phyloP scores from a whole-genome alignment of 1,140 invertebrate genomes.

The Pinna nobilis region DNA sequence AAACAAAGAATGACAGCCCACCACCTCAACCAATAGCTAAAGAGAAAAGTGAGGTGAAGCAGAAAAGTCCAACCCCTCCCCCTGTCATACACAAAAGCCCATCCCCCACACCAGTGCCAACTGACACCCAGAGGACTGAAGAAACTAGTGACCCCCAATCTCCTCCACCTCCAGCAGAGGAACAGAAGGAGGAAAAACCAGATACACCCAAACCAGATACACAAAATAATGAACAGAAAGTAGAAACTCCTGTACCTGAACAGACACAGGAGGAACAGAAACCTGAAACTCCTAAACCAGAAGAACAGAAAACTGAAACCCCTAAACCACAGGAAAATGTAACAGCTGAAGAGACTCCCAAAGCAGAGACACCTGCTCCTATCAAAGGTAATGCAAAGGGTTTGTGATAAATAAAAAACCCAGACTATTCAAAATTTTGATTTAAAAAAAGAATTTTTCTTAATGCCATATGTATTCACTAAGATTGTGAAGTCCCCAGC shows the following conservation, averaged over 20 bases:
- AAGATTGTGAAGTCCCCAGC: no score
- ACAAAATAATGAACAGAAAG: background rate
- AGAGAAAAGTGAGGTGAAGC: no score
- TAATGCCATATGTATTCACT: no score
- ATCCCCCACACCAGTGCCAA: conserved; percentile 15
- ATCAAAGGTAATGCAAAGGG: no score
- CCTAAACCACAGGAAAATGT: background rate
- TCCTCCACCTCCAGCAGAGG: background rate
- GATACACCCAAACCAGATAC: background rate
- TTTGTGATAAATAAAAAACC: background rate
- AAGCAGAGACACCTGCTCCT: background rate
- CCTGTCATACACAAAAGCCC: conserved; percentile 34
- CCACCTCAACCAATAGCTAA: no score
- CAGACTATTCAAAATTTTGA: background rate
- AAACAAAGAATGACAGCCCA: conserved; percentile 17
- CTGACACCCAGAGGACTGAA: conserved; percentile 2
- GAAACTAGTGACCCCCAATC: background rate
- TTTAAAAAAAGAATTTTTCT: no score
- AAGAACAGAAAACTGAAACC: background rate
- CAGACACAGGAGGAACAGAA: background rate
- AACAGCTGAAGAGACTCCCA: background rate
- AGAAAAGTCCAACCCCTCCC: conserved; percentile 4
- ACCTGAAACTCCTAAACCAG: background rate
- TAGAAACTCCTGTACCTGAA: background rate
- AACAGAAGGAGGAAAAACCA: background rate